Conservation (phyloP, 2,113 vertebrate genomes). For the Phrynocephalus versicolor region DNA sequence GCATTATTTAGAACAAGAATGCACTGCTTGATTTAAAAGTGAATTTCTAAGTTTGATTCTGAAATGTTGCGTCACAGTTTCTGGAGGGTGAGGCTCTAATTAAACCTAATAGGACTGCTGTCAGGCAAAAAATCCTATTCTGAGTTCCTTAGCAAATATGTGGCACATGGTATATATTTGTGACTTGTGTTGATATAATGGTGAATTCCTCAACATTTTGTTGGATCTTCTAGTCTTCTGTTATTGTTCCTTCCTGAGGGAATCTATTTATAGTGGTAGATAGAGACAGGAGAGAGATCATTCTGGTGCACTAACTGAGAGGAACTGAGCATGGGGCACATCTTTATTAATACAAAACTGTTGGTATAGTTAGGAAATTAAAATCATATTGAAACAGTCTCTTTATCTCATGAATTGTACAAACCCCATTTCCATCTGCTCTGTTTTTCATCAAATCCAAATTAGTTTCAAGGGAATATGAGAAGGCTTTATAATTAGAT, state of each 20-base stretch:
- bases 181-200: neutral
- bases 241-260: slow-evolving; percentile 11
- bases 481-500: slow-evolving; percentile 75
- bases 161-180: no score
- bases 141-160: neutral
- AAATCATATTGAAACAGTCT: slow-evolving; percentile 68
- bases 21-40: no score
- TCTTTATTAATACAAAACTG: slow-evolving; percentile 71
- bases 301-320: slow-evolving; percentile 16
- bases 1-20: no score
- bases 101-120: no score
- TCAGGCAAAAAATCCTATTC: neutral
- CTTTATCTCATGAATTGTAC: slow-evolving; percentile 60
- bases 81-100: neutral
- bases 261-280: neutral
- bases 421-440: slow-evolving; percentile 71
- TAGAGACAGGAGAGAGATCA: neutral
- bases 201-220: neutral
- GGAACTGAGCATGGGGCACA: slow-evolving; percentile 42
- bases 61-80: neutral
- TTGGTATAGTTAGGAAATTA: slow-evolving; percentile 68
- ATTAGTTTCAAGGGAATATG: slow-evolving; percentile 76
- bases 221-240: neutral
- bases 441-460: slow-evolving; percentile 76
- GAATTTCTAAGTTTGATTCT: neutral